Evolutionary conservation across 2,888 invertebrate genomes (phyloP), one percentile per base, ranked within the genome.

Genomic region (Cryptocheilus praepositus): DNA sequence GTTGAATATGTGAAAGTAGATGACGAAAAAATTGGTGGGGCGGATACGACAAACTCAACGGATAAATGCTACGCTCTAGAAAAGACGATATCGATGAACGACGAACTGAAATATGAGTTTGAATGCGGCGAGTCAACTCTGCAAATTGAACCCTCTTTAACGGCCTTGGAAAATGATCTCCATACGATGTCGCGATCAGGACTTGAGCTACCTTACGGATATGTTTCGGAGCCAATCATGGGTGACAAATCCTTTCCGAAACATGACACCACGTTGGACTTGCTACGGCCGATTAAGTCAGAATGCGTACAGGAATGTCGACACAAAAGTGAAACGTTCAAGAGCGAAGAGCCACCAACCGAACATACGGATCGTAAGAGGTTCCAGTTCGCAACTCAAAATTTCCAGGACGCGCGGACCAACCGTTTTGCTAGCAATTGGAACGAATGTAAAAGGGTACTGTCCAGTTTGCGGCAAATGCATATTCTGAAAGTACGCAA

Each of bases 31-130:
- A 8, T 36, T 11, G 53, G 25, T n/a, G 59, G 46, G 8, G 21
- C 3, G 16, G 28, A 52, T 8, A 1, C 8, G 13, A 15, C 56
- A 0, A 0, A 16, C 13, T 44, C 8, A n/a, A 60, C 8, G n/a
- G n/a, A 46, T 5, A 36, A 65, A 36, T 64, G 25, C 44, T 70
- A 58, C 5, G 8, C 55, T 5, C 16, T 74, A 18, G 67, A 77
- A 0, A 77, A 64, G 22, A 75, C 77, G 3, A 0, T 77, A 0
- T 73, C 77, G 5, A 59, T 77, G n/a, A 75, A 59, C 3, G 64
- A 71, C 0, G 64, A 65, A 13, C 21, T 75, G 4, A 64, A 63
- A 8, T 3, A 53, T 15, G 69, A 77, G 15, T 68, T 74, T 44
- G 62, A 66, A 13, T 19, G 15, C 2, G 62, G 58, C 2, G 11